Evolutionary conservation across 92 coral and sea anemone species (phyloP).

Genomic region (Palythoa caribaeorum): DNA sequence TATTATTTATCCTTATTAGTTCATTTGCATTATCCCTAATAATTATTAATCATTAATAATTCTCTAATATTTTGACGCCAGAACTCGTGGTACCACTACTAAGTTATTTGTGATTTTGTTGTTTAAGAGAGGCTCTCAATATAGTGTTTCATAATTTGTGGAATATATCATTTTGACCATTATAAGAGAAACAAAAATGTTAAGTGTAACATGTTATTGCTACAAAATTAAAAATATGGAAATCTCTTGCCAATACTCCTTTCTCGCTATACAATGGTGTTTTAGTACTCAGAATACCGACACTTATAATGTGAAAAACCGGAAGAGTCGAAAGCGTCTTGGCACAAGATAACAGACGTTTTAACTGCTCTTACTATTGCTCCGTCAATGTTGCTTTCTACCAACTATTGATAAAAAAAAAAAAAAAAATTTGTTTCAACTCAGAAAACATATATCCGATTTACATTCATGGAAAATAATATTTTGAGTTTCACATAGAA

Average conservation of each 20-base stretch:
- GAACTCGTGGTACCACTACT: too few relatives aligned
- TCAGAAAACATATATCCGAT: not conserved
- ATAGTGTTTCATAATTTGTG: not conserved
- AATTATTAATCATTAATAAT: too few relatives aligned
- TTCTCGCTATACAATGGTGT: not conserved
- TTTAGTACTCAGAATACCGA: not conserved
- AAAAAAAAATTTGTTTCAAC: not conserved
- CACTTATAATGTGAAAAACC: not conserved
- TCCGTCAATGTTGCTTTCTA: not conserved
- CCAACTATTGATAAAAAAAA: not conserved
- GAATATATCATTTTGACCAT: not conserved
- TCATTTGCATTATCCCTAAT: too few relatives aligned
- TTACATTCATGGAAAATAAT: not conserved
- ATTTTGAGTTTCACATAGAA: not conserved
- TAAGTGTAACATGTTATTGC: constrained; percentile 1
- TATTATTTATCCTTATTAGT: too few relatives aligned
- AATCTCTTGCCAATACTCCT: not conserved
- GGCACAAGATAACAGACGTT: not conserved
- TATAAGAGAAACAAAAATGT: constrained; percentile 1
- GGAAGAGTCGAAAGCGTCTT: constrained; percentile 3
- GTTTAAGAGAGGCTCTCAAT: not conserved
- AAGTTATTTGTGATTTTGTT: not conserved
- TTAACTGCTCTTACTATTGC: constrained; percentile 6
- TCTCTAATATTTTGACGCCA: too few relatives aligned
- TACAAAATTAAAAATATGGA: not conserved